Evolutionary conservation across 2,888 invertebrate species (phyloP).

Genomic region (Boloria selene): DNA sequence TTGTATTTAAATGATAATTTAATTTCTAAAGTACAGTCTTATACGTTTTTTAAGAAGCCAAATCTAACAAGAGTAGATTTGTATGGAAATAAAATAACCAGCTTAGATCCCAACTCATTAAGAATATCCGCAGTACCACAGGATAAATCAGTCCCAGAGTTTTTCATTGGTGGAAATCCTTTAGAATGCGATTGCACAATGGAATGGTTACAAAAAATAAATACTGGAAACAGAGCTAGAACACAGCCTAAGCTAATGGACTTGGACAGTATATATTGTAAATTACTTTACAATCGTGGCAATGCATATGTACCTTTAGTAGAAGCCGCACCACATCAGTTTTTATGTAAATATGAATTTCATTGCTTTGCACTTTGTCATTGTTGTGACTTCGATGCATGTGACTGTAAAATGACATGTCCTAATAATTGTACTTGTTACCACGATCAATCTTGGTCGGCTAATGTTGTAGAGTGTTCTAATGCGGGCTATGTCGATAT

Average conservation of each 20-base stretch:
- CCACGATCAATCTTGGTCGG: constrained; percentile 93
- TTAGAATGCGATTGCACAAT: constrained; percentile 94
- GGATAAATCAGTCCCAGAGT: constrained; percentile 88
- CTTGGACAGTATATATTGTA: constrained; percentile 91
- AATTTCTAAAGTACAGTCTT: constrained; percentile 91
- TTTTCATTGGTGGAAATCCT: constrained; percentile 92
- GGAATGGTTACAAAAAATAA: constrained; percentile 94
- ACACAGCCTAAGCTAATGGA: constrained; percentile 92
- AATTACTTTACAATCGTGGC: constrained; percentile 89
- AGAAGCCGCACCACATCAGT: constrained; percentile 90
- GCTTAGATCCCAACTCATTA: constrained; percentile 88
- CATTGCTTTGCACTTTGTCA: constrained; percentile 94
- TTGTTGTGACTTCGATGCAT: constrained; percentile 95
- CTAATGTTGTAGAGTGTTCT: constrained; percentile 93
- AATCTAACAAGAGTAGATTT: constrained; percentile 91
- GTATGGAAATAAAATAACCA: constrained; percentile 90
- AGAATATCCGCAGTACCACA: constrained; percentile 89
- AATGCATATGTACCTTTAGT: constrained; percentile 88
- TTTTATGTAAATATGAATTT: constrained; percentile 91
- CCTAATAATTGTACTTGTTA: constrained; percentile 94
- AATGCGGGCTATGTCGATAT: constrained; percentile 85
- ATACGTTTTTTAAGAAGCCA: constrained; percentile 93
- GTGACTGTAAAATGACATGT: constrained; percentile 96
- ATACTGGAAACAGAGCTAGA: constrained; percentile 87
- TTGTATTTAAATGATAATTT: constrained; percentile 90